Evolutionary conservation across 2,888 invertebrate species (phyloP).

Genomic region (Carabus problematicus): DNA sequence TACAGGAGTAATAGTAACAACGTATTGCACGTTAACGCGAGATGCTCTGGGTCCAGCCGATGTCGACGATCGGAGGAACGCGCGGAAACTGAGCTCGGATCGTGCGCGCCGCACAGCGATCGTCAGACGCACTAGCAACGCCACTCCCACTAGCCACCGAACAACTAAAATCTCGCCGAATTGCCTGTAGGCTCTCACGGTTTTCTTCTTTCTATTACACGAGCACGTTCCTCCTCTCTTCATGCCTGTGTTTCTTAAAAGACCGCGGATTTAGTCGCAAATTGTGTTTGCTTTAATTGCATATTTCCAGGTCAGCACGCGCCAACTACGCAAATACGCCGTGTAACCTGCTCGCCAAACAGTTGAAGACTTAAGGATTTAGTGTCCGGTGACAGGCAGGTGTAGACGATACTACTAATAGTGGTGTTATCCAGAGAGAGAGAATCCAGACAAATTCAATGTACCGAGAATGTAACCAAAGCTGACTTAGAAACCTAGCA

Average conservation of each 20-base stretch:
- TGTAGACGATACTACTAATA: too few species aligned
- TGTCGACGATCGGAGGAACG: slow-evolving; percentile 50
- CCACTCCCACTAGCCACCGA: slow-evolving; percentile 55
- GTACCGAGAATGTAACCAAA: too few species aligned
- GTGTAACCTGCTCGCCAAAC: slow-evolving; percentile 1
- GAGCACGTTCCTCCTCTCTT: neutral
- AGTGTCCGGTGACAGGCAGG: too few species aligned
- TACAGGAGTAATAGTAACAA: neutral
- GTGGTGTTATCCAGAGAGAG: too few species aligned
- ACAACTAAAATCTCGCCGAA: slow-evolving; percentile 51
- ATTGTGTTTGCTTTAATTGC: slow-evolving; percentile 40
- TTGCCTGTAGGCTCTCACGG: slow-evolving; percentile 38
- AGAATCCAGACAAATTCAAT: too few species aligned
- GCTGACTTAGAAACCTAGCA: too few species aligned
- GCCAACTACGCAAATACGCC: slow-evolving; percentile 24
- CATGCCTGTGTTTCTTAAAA: slow-evolving; percentile 21
- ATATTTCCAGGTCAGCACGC: slow-evolving; percentile 38
- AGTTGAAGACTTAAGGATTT: too few species aligned
- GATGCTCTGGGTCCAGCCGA: slow-evolving; percentile 20
- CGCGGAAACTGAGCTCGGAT: slow-evolving; percentile 57
- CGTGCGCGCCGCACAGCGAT: slow-evolving; percentile 53
- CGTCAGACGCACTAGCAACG: slow-evolving; percentile 52
- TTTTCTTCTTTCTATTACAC: slow-evolving; percentile 40
- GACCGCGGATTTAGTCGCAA: slow-evolving; percentile 32
- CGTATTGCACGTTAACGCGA: slow-evolving; percentile 4